Evolutionary conservation across 2,797 vertebrate species (phyloP).

Genomic region (Eulemur albifrons): DNA sequence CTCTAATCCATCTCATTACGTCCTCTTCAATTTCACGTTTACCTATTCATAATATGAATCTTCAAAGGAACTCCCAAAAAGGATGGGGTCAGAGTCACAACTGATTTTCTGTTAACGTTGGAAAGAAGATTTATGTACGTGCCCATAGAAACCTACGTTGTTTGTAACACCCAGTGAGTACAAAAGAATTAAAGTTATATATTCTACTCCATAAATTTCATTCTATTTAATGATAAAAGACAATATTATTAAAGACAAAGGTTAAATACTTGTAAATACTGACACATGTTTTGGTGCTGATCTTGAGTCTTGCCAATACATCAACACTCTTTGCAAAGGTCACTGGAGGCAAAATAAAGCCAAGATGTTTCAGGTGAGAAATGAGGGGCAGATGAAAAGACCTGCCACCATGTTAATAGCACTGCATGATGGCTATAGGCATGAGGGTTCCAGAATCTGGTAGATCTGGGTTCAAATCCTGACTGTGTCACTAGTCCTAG

Average conservation of each 20-base stretch:
- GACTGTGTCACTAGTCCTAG: no score
- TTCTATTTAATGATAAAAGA: constrained; percentile 80
- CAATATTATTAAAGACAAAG: constrained; percentile 77
- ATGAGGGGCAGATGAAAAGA: neutral
- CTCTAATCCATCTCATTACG: neutral
- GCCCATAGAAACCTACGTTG: neutral
- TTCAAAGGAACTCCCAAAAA: constrained; percentile 48
- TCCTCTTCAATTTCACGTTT: neutral
- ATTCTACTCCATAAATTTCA: constrained; percentile 67
- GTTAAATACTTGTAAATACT: constrained; percentile 75
- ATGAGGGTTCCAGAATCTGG: neutral
- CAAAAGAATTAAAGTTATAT: constrained; percentile 67
- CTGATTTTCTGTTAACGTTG: constrained; percentile 53
- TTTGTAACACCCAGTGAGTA: constrained; percentile 56
- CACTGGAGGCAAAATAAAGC: neutral
- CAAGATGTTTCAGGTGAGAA: neutral
- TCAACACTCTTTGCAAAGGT: constrained; percentile 28
- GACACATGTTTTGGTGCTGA: constrained; percentile 49
- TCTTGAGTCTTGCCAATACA: neutral
- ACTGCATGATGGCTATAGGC: rapidly evolving
- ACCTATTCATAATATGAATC: neutral
- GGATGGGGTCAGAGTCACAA: neutral
- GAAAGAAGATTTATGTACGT: constrained; percentile 60
- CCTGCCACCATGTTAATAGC: neutral
- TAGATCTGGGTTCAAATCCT: neutral